Evolutionary conservation across 2,888 invertebrate species (phyloP), one percentile per base, ranked within the genome.

Genomic region (Oxycera nigricornis): DNA sequence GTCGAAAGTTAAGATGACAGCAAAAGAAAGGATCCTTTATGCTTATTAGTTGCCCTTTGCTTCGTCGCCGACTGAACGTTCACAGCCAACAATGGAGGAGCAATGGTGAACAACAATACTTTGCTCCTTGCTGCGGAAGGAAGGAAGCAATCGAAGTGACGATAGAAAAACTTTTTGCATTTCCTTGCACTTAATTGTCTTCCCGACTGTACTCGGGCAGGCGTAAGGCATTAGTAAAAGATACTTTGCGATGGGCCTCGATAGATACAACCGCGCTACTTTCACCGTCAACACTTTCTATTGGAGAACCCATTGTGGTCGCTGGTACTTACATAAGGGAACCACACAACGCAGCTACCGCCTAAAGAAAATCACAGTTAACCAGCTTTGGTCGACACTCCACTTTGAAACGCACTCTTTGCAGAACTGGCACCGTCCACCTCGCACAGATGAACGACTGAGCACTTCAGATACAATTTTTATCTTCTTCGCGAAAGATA

Each of bases 311-410:
- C n/a, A n/a, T n/a, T n/a, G n/a, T n/a, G n/a, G n/a, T n/a, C n/a
- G n/a, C n/a, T n/a, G n/a, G 6, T 55, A 65, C 65, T 65, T 65
- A 65, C 65, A 65, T 41, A 41, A 65, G 41, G 41, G 9, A 39
- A 0, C 65, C 65, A 65, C 65, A 14, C 9, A 35, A 9, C 24
- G 2, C 7, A 22, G 17, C 39, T 39, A 22, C 39, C 41, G 30
- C 39, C 65, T 41, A 62, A 2, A 65, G 30, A 24, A 39, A 65
- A 65, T 65, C 65, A 65, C 65, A 65, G 65, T 39, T 20, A 41
- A 41, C 41, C 65, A 65, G 65, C 65, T 65, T 65, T 65, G 65
- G 24, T 65, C 41, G 41, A 26, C 65, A 65, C 65, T 65, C 24
- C 39, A 39, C 65, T 65, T 65, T 35, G n/a, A 24, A 24, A 6